Evolutionary conservation across 2,888 invertebrate species (phyloP).

Genomic region (Eupithecia subumbrata): DNA sequence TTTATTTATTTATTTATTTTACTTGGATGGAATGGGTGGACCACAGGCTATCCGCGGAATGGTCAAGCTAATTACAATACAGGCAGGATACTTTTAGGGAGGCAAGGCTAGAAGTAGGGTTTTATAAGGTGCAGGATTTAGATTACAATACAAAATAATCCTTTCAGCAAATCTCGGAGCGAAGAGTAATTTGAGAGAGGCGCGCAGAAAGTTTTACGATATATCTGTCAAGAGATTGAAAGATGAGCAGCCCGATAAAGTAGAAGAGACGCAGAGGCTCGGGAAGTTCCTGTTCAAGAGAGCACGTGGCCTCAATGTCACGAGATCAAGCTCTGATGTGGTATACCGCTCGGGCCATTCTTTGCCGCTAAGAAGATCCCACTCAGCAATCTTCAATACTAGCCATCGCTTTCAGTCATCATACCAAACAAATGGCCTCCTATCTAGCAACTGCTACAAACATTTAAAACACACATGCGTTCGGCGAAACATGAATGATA

Average conservation of each 20-base stretch:
- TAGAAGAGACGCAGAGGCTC: conserved; percentile 31
- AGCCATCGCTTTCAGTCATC: conserved; percentile 14
- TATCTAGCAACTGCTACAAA: neutral
- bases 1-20: too few relatives aligned
- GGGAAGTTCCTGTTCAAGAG: conserved; percentile 44
- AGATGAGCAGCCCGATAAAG: conserved; percentile 38
- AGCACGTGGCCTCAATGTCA: conserved; percentile 55
- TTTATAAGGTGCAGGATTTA: conserved; percentile 43
- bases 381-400: conserved; percentile 44
- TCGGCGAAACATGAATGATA: neutral
- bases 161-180: conserved; percentile 66
- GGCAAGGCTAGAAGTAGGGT: conserved; percentile 19
- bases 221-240: conserved; percentile 46
- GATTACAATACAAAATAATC: conserved; percentile 61
- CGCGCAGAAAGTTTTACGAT: conserved; percentile 48
- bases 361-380: conserved; percentile 37
- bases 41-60: neutral
- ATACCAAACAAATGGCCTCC: neutral
- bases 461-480: neutral
- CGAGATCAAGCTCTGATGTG: conserved; percentile 17
- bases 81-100: neutral
- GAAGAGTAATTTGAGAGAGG: conserved; percentile 58
- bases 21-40: too few relatives aligned
- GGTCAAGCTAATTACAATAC: neutral
- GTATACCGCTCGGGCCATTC: conserved; percentile 27